Evolutionary conservation across 2,113 vertebrate species (phyloP), one percentile per base, ranked within the genome.

Genomic region (Strigops habroptila): DNA sequence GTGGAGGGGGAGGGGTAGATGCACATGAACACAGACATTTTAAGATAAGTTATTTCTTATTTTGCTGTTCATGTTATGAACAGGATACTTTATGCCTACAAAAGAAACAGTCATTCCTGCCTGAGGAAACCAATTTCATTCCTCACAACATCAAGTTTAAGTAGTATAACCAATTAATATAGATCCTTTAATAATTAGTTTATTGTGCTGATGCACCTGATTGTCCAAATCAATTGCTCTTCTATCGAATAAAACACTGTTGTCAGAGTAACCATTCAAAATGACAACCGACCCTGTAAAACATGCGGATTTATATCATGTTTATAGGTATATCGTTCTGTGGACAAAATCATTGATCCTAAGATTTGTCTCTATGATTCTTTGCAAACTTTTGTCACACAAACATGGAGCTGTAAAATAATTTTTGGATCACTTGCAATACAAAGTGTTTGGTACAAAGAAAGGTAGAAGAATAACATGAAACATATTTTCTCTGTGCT

Each of bases 221-320:
- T 94, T 92, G 86, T 95, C 84, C 69, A 82, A 94, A 97, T 97
- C 93, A 95, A 94, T 97, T 92, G 62, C 49, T 95, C 80, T 85
- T 87, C 44, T 95, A 95, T 91, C 5, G 3, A 90, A 92, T 93
- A 95, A 89, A 93, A 73, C 70, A 62, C 31, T 49, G 41, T 33
- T 95, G 55, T 76, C 62, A 71, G 74, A 91, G 15, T 73, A 49
- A 71, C 44, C 39, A 53, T 82, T 88, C 0, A 0, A 85, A 94
- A 79, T 77, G 7, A 85, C 0, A 0, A 79, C 18, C 76, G 65
- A 82, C 30, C 31, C 60, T 62, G 64, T 82, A 87, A 94, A 65
- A 44, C 37, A 80, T 17, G n/a, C 28, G 57, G 28, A 79, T 94
- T 89, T 94, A 87, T 85, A 89, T 90, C 81, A 91, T 90, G 17